Percentiles rank a stretch among this genome's conserved stretches.
Conservation (phyloP, 2,888 invertebrate genomes). For the Gari tellinella region DNA sequence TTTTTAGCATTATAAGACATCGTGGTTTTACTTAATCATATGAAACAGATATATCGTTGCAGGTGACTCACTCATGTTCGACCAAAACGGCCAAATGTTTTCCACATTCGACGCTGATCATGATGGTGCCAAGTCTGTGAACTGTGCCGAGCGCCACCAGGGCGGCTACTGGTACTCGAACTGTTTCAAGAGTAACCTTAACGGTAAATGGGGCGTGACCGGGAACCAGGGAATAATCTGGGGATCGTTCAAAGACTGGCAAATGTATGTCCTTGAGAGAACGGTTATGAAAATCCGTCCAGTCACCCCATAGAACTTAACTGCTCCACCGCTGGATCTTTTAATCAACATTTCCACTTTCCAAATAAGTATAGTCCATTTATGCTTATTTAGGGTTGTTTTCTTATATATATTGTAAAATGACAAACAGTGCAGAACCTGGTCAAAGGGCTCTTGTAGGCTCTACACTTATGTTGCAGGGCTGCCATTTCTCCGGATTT, state of each 20-base stretch:
- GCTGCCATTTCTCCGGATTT: too few species aligned
- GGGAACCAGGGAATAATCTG: constrained; percentile 65
- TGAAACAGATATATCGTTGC: too few species aligned
- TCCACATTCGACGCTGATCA: constrained; percentile 60
- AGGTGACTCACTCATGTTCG: constrained; percentile 65
- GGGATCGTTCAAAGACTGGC: constrained; percentile 65
- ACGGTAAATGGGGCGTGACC: constrained; percentile 62
- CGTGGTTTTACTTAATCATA: too few species aligned
- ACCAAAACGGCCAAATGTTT: constrained; percentile 63
- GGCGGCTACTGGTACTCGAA: constrained; percentile 67
- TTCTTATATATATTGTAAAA: too few species aligned
- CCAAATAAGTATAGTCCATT: too few species aligned
- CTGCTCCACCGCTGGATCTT: constrained; percentile 27
- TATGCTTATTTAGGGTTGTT: too few species aligned
- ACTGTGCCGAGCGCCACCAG: constrained; percentile 63
- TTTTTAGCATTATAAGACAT: too few species aligned
- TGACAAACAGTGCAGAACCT: too few species aligned
- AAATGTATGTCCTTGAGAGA: constrained; percentile 60
- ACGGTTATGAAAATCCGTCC: constrained; percentile 63
- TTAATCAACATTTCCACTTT: too few species aligned
- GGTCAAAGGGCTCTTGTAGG: too few species aligned
- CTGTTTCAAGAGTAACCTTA: constrained; percentile 67
- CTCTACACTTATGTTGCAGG: too few species aligned
- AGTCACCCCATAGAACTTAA: constrained; percentile 2
- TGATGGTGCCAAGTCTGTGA: constrained; percentile 49